Evolutionary conservation across 2,113 vertebrate genomes (phyloP).

Genomic region (Lethenteron camtschaticum): DNA sequence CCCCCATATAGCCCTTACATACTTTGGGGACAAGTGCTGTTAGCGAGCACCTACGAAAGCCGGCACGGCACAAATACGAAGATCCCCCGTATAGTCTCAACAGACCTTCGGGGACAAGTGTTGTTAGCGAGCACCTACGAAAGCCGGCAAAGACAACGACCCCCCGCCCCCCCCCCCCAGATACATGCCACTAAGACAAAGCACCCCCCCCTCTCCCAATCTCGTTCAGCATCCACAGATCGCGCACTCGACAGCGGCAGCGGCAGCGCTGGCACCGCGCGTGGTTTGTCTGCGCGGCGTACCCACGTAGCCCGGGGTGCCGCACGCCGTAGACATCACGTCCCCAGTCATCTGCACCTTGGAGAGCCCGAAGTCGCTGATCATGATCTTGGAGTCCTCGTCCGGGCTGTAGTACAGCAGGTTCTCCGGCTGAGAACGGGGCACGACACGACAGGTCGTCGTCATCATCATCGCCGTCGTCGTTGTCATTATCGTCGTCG

Average conservation of each 20-base stretch:
- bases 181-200: not conserved
- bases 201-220: not conserved
- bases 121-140: too few relatives aligned
- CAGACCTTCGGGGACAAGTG: too few relatives aligned
- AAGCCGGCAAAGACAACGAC: too few relatives aligned
- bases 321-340: slow-evolving; percentile 83
- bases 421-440: slow-evolving; percentile 53
- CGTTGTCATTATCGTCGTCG: too few relatives aligned
- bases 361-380: slow-evolving; percentile 82
- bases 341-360: slow-evolving; percentile 73
- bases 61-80: too few relatives aligned
- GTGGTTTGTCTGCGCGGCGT: slow-evolving; percentile 10
- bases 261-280: not conserved
- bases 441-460: too few relatives aligned
- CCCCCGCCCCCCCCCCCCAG: too few relatives aligned
- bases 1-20: too few relatives aligned
- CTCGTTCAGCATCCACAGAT: not conserved
- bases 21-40: too few relatives aligned
- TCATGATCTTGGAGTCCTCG: slow-evolving; percentile 96
- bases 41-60: too few relatives aligned
- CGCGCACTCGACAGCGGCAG: not conserved
- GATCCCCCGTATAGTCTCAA: too few relatives aligned
- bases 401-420: slow-evolving; percentile 86
- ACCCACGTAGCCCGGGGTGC: slow-evolving; percentile 89
- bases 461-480: too few relatives aligned